phyloP scores from a whole-genome alignment of 2,797 vertebrate species.

The Luscinia megarhynchos region DNA sequence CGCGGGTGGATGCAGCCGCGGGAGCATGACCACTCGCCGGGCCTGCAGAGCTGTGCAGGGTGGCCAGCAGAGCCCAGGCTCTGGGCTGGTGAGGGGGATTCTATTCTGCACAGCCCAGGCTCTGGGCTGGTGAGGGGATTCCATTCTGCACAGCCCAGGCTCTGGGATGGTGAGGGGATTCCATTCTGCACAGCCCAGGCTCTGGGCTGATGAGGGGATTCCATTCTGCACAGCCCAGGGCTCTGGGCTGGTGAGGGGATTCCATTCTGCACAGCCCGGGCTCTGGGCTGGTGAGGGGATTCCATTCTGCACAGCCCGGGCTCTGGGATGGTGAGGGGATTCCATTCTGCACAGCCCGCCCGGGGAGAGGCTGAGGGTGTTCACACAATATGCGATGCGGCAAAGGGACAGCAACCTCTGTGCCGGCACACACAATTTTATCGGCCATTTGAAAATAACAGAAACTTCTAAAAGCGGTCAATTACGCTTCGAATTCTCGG shows the following conservation, averaged over 20 bases:
- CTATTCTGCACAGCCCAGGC: not conserved
- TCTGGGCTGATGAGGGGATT: not conserved
- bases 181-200: not conserved
- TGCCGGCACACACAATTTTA: not conserved
- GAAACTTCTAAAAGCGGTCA: not conserved
- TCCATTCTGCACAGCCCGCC: not conserved
- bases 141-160: not conserved
- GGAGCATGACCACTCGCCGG: not conserved
- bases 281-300: not conserved
- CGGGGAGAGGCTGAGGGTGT: not conserved
- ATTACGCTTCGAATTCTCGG: not conserved
- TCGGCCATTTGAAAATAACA: not conserved
- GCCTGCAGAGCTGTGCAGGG: not conserved
- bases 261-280: not conserved
- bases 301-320: not conserved
- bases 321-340: not conserved
- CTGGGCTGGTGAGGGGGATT: not conserved
- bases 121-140: not conserved
- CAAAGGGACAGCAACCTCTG: not conserved
- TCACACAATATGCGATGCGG: accelerated
- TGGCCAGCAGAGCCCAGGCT: not conserved
- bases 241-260: not conserved
- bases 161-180: not conserved
- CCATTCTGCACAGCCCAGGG: not conserved
- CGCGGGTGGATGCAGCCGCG: accelerated